These are phyloP conservation scores for Pogonocichla stellata DNA, from an alignment of 2,113 vertebrate species.

Conservation along the genomic window DNA sequence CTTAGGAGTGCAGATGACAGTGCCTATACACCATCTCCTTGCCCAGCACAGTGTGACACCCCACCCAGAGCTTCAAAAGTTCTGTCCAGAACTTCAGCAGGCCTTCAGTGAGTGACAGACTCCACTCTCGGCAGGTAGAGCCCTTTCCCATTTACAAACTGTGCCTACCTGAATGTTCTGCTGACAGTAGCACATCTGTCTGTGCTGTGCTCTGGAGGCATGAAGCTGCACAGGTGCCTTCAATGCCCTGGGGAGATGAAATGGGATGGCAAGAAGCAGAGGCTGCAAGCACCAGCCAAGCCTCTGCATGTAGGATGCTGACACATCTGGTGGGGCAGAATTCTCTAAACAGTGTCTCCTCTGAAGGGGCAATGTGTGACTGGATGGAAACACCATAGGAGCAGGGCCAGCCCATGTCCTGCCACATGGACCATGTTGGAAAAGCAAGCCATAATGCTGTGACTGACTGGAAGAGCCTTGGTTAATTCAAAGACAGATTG, in stretches of 20 bases:
- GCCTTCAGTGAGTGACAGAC: neutral
- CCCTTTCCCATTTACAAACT: neutral
- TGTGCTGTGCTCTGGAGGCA: accelerated
- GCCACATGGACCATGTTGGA: neutral
- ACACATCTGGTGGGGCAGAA: neutral
- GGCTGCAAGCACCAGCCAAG: neutral
- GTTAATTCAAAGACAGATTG: neutral
- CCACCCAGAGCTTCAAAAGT: neutral
- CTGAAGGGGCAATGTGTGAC: neutral
- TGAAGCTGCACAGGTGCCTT: neutral
- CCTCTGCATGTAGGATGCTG: neutral
- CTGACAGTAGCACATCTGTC: neutral
- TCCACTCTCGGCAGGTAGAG: neutral
- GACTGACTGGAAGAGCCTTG: neutral
- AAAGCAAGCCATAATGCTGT: neutral
- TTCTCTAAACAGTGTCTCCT: neutral
- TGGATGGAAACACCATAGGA: neutral
- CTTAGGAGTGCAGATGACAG: neutral
- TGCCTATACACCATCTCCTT: neutral
- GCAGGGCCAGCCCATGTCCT: neutral
- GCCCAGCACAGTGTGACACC: neutral
- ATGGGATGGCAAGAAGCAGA: neutral
- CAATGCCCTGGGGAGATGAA: neutral
- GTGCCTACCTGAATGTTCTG: neutral
- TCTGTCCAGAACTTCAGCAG: neutral